Percentiles rank a stretch among this genome's conserved stretches.
Conservation (phyloP, 35 echinoderm and acorn worm species). For the Strongylocentrotus purpuratus region DNA sequence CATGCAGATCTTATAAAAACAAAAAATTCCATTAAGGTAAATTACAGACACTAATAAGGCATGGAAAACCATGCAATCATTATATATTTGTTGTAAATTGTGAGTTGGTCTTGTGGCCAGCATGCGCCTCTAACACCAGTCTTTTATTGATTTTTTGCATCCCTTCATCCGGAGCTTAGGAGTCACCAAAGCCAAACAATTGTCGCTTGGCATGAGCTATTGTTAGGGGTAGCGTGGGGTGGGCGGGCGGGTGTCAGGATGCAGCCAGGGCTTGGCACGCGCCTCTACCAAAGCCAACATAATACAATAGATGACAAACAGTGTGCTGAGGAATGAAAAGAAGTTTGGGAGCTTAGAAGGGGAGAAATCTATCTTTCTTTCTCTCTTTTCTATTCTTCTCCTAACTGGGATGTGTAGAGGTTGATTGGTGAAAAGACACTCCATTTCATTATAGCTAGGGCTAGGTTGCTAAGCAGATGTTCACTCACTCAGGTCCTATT, state of each 20-base stretch:
- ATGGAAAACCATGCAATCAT: not conserved
- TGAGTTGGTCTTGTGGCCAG: not conserved
- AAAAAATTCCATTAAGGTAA: not conserved
- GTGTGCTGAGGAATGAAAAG: not conserved
- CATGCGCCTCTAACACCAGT: not conserved
- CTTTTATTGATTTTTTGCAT: slow-evolving; percentile 43
- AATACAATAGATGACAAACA: slow-evolving; percentile 5
- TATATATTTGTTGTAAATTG: not conserved
- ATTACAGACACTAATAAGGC: not conserved
- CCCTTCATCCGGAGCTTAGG: slow-evolving; percentile 22
- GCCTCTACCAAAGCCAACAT: slow-evolving; percentile 29
- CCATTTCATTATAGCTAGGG: not conserved
- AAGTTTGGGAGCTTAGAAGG: not conserved
- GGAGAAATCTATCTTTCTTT: not conserved
- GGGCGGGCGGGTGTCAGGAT: not conserved
- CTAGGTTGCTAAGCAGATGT: not conserved
- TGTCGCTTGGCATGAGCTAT: slow-evolving; percentile 21
- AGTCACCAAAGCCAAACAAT: slow-evolving; percentile 33
- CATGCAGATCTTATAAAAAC: slow-evolving; percentile 13
- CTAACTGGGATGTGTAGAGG: not conserved
- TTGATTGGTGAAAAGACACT: not conserved
- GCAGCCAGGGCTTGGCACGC: slow-evolving; percentile 9
- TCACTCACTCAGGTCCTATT: not conserved
- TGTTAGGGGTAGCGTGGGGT: not conserved
- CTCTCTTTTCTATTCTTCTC: not conserved